Percentiles rank a stretch among this genome's conserved stretches.
phyloP scores from a whole-genome alignment of 1,140 invertebrate species.

The Cryptotermes secundus region DNA sequence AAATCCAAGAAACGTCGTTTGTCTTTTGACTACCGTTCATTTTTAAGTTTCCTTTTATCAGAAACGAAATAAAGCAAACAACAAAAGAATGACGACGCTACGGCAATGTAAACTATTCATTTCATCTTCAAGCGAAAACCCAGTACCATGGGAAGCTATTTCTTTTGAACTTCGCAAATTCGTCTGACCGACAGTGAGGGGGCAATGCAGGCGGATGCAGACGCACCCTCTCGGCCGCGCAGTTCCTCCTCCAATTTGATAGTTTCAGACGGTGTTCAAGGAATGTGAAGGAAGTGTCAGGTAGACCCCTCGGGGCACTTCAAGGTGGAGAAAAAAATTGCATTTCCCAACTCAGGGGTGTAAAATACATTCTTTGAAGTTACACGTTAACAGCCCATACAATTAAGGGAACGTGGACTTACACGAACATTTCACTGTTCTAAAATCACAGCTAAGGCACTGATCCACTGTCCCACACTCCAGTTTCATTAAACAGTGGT shows the following conservation, averaged over 20 bases:
- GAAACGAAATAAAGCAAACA: not conserved
- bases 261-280: not conserved
- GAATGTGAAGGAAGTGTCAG: not conserved
- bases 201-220: not conserved
- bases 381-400: no score
- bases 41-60: not conserved
- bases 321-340: not conserved
- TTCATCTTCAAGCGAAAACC: not conserved
- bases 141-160: not conserved
- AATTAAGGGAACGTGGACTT: no score
- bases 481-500: no score
- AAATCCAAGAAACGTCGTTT: not conserved
- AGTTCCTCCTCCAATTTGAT: not conserved
- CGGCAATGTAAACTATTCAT: not conserved
- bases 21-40: not conserved
- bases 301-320: not conserved
- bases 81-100: not conserved
- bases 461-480: no score
- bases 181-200: not conserved
- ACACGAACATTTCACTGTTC: no score
- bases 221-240: not conserved
- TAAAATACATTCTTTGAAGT: not conserved
- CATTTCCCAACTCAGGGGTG: slow-evolving; percentile 1
- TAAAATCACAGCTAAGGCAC: no score
- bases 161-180: not conserved